Evolutionary conservation across 1,140 invertebrate genomes (phyloP), one percentile per base, ranked within the genome.

Genomic region (Calliopsis andreniformis): DNA sequence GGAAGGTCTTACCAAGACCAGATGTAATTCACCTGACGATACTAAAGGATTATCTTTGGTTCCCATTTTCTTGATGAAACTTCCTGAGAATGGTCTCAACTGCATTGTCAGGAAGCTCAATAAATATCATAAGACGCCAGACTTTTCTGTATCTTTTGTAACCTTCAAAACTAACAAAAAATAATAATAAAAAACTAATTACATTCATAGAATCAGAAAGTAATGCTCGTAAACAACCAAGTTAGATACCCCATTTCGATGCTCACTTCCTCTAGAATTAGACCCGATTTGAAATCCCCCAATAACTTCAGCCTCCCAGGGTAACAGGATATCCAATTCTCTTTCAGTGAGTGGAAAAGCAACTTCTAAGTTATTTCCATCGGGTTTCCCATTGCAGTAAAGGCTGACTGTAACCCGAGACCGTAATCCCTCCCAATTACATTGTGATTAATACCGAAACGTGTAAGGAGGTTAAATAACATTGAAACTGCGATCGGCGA

Each of bases 401-500:
- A 18, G 55, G 28, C 20, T n/a, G 28, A 14, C 20, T 45, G 39
- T 3, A 6, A 42, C 20, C 10, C 30, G 18, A 35, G 4, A 59
- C 32, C 43, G 42, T 49, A 76, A 59, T 59, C 63, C 32, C 43
- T 63, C 25, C 59, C 49, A 53, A 42, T 55, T 55, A 63, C 58
- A 42, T 35, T 4, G 42, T 55, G 51, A 68, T 76, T 76, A 68
- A 76, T 68, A 42, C 42, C 16, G 64, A 61, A 51, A 69, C 56
- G 64, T 61, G 53, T 61, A 59, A 76, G 28, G 73, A 69, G 73
- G 53, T 76, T 76, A 67, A 49, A 80, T 71, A 81, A 67, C 63
- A 71, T 68, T 39, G 45, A 73, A 78, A 66, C 76, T 70, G 49
- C 42, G 63, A 79, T 82, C 64, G 75, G 76, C 28, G 68, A 77